Base-by-base conservation (phyloP, 2,888 invertebrate species). In the Drosophila cognata region DNA sequence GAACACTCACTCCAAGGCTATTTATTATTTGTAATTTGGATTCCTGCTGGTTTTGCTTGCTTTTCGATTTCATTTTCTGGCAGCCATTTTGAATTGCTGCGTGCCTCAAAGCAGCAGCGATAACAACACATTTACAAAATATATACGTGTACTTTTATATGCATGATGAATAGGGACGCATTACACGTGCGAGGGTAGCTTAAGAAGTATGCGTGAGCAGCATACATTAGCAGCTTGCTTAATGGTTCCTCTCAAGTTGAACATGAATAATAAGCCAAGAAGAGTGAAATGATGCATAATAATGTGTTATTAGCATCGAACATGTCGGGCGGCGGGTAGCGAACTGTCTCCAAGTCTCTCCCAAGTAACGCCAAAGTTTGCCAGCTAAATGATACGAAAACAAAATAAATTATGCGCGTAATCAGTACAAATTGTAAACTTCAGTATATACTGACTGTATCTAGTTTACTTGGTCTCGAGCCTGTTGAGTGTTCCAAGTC, bases 41-140 rank as follows among this genome's bases (percentile, higher is more conserved):
- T 55, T 74, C 56, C 41, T 63, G 63, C 61, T 53, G 77, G n/a
- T 13, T 53, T 53, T 35, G 46, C 25, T 25, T 25, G 28, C 53
- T 43, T 65, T 61, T 62, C 78, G 58, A 65, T 77, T 77, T 56
- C 29, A 51, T 55, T 76, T 59, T 71, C 31, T 43, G 63, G 74
- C 78, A 63, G 63, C 79, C 79, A 77, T 77, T 73, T 76, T 78
- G 50, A 56, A 77, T 62, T 71, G 46, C 36, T 56, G 61, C 60
- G 60, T 33, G 71, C 53, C 60, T 55, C 70, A 61, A 52, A 61
- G 38, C 43, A 56, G 51, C 56, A 58, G 36, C 48, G 61, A 52
- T 18, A 33, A 62, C 25, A 63, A 50, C n/a, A 43, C 52, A 58
- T 35, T 35, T 52, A 43, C 50, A 58, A 35, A 35, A 41, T 36